These are phyloP conservation scores for Lamellibrachia columna DNA, from an alignment of 2,888 invertebrate species.

Conservation along the genomic window DNA sequence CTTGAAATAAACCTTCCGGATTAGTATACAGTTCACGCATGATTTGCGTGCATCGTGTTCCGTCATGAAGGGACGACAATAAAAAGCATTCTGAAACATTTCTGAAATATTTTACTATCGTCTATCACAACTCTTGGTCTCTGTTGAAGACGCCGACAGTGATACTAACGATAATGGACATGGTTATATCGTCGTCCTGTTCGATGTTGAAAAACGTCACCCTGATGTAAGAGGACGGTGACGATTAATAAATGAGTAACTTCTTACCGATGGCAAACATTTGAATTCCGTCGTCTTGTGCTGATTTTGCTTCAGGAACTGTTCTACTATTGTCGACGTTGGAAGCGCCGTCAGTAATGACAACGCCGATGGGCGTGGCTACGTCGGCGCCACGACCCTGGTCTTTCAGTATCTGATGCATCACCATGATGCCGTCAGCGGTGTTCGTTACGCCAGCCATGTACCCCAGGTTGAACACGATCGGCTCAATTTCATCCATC, in stretches of 20 bases:
- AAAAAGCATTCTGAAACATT: too few relatives aligned
- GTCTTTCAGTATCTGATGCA: not conserved
- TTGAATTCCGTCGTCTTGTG: not conserved
- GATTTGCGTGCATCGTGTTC: too few relatives aligned
- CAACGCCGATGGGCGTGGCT: conserved; percentile 8
- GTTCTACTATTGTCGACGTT: not conserved
- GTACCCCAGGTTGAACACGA: not conserved
- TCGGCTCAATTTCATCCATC: not conserved
- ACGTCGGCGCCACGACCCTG: not conserved
- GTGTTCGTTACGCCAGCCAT: not conserved
- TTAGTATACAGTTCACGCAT: not conserved
- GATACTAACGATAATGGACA: too few relatives aligned
- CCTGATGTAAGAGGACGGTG: not conserved
- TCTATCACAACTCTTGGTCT: too few relatives aligned
- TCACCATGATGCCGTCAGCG: not conserved
- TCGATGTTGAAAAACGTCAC: not conserved
- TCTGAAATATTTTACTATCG: too few relatives aligned
- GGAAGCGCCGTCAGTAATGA: not conserved
- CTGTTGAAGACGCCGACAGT: too few relatives aligned
- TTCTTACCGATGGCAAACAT: not conserved
- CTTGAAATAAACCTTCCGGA: not conserved
- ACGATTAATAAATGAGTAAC: not conserved
- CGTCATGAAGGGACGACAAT: too few relatives aligned
- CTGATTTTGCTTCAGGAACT: not conserved
- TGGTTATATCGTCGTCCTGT: not conserved